phyloP scores from a whole-genome alignment of 1,140 invertebrate genomes.

The Tetramorium alpestre region DNA sequence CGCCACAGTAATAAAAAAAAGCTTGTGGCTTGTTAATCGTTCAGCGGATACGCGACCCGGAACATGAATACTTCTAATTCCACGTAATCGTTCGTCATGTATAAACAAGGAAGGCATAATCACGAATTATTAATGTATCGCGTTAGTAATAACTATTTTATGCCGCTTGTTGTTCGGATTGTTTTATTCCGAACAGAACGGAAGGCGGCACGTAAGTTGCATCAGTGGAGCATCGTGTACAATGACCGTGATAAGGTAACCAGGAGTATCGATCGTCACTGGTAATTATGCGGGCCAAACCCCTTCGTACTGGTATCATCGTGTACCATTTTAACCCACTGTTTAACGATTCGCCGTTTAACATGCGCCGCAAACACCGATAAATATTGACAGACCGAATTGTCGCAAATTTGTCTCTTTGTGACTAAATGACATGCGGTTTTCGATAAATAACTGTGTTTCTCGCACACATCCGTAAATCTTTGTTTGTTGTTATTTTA shows the following conservation, averaged over 20 bases:
- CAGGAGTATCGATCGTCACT: conserved; percentile 62
- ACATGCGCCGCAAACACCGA: neutral
- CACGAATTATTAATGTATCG: conserved; percentile 10
- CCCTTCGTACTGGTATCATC: conserved; percentile 59
- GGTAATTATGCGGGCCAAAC: conserved; percentile 67
- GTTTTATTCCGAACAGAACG: conserved; percentile 30
- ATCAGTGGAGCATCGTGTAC: conserved; percentile 41
- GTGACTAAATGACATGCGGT: neutral
- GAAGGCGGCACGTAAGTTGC: neutral
- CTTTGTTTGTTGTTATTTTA: neutral
- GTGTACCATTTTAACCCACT: conserved; percentile 60
- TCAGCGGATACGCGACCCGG: neutral
- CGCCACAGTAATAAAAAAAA: conserved; percentile 2
- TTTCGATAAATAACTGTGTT: neutral
- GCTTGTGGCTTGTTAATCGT: conserved; percentile 11
- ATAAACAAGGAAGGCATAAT: conserved; percentile 26
- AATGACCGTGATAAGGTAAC: conserved; percentile 64
- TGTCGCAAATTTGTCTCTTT: neutral
- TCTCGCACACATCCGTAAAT: neutral
- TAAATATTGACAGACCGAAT: neutral
- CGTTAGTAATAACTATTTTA: conserved; percentile 59
- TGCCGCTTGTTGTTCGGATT: conserved; percentile 44
- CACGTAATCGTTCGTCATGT: conserved; percentile 27
- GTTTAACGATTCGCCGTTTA: neutral
- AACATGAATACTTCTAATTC: conserved; percentile 29